Evolutionary conservation across 2,888 invertebrate genomes (phyloP).

Genomic region (Brachyptera putata): DNA sequence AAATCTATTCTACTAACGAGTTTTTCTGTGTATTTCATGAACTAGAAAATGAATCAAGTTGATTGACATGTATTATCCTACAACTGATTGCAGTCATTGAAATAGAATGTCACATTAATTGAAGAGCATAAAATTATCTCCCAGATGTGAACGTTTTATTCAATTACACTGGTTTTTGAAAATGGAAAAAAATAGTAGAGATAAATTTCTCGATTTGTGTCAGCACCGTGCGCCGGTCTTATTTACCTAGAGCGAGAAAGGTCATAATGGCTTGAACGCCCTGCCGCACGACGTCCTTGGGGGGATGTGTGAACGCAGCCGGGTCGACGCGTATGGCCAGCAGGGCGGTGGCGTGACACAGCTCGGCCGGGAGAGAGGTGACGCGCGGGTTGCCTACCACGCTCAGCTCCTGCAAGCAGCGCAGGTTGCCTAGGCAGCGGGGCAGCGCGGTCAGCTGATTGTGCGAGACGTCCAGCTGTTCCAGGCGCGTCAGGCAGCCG

Average conservation of each 20-base stretch:
- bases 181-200: too few species aligned
- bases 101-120: too few species aligned
- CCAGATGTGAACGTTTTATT: too few species aligned
- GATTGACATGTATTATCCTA: too few species aligned
- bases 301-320: slow-evolving; percentile 61
- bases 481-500: slow-evolving; percentile 57
- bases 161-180: too few species aligned
- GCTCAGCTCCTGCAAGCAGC: slow-evolving; percentile 56
- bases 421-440: slow-evolving; percentile 58
- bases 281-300: slow-evolving; percentile 53
- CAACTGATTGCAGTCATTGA: too few species aligned
- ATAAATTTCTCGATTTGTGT: too few species aligned
- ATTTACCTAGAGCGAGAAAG: slow-evolving; percentile 53
- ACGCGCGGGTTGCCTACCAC: slow-evolving; percentile 57
- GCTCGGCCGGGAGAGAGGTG: slow-evolving; percentile 57
- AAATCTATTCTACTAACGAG: too few species aligned
- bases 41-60: too few species aligned
- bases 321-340: slow-evolving; percentile 58
- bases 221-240: too few species aligned
- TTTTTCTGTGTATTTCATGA: too few species aligned
- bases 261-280: slow-evolving; percentile 63
- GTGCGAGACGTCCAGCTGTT: slow-evolving; percentile 64
- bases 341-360: slow-evolving; percentile 62
- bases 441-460: slow-evolving; percentile 65
- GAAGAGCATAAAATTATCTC: too few species aligned